Conservation (phyloP, 1,140 invertebrate species). For the Drosophila aff. region DNA sequence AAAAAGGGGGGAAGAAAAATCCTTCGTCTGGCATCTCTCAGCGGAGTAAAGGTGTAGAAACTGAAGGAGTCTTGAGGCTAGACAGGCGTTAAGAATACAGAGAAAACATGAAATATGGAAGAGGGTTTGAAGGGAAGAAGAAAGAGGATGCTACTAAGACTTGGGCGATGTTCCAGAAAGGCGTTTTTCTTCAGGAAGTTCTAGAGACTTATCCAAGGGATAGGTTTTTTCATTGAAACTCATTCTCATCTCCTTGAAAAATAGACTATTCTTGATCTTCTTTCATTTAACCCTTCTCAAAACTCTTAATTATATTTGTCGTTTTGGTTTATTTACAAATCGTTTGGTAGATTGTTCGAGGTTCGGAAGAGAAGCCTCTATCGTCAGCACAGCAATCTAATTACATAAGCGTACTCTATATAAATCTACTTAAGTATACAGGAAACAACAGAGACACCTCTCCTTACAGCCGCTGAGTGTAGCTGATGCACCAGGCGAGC, state of each 20-base stretch:
- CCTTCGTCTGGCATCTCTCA: slow-evolving; percentile 31
- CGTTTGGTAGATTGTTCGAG: slow-evolving; percentile 24
- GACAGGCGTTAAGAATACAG: slow-evolving; percentile 37
- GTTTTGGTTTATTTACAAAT: slow-evolving; percentile 58
- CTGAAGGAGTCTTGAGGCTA: slow-evolving; percentile 32
- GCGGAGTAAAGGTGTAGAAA: slow-evolving; percentile 14
- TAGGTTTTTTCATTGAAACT: too few species aligned
- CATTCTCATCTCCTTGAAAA: too few species aligned
- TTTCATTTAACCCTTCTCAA: too few species aligned
- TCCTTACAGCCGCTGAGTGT: slow-evolving; percentile 22
- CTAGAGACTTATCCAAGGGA: not conserved
- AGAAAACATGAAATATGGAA: slow-evolving; percentile 14
- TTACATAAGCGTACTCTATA: slow-evolving; percentile 51
- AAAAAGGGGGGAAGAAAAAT: slow-evolving; percentile 7
- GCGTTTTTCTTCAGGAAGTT: not conserved
- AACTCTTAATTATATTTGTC: slow-evolving; percentile 3
- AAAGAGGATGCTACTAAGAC: not conserved
- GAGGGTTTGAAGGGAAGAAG: not conserved
- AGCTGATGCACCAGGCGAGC: slow-evolving; percentile 46
- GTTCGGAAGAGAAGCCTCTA: not conserved
- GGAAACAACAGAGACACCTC: not conserved
- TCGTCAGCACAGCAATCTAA: slow-evolving; percentile 29
- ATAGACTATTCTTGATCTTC: not conserved
- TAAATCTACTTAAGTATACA: slow-evolving; percentile 64
- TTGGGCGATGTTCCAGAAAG: not conserved